Base-by-base conservation (phyloP, 2,797 vertebrate species). In the Craterocephalus amniculus region DNA sequence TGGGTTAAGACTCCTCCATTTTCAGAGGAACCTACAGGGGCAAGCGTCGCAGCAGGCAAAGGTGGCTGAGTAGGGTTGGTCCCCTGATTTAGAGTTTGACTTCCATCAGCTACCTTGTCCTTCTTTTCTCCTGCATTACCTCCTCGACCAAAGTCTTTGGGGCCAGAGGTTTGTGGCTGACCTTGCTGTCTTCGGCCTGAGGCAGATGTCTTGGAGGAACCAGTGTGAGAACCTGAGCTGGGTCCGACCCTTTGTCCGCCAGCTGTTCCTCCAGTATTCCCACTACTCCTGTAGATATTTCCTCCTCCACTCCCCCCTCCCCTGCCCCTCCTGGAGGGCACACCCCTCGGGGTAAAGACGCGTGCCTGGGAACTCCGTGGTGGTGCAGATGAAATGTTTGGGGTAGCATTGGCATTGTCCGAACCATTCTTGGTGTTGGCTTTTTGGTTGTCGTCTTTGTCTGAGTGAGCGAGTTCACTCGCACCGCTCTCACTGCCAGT, bases 271-370 rank as follows among this genome's bases (percentile, higher is more conserved):
- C 88, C 86, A 16, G 81, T 74, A 61, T 85, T 83, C 29, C 91
- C 90, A 43, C 84, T 84, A 38, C 93, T 92, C 49, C 94, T 90
- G 76, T 92, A 92, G 8, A 91, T 72, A 56, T 90, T 92, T 32
- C 93, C 93, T 9, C 92, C 93, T 24, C 91, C 90, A 1, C 27
- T 18, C 1, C 70, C 70, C 1, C 95, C 96, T 0, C 96, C 97
- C 3, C 97, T 89, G 5, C 97, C 97, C 27, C 97, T 88, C 27
- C 96, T 94, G 0, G 96, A 97, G 0, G 97, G 97, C 4, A 97
- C 95, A 0, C 97, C 97, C n/a, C 97, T 93, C 1, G 97, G 97
- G n/a, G 96, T 97, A 80, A 97, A 97, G 12, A 96, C 95, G 3
- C 97, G 93, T 6, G 96, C 94, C 82, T 95, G 94, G 56, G 94